These are phyloP conservation scores for Eupithecia vulgata DNA, from an alignment of 2,888 invertebrate species.

Conservation along the genomic window DNA sequence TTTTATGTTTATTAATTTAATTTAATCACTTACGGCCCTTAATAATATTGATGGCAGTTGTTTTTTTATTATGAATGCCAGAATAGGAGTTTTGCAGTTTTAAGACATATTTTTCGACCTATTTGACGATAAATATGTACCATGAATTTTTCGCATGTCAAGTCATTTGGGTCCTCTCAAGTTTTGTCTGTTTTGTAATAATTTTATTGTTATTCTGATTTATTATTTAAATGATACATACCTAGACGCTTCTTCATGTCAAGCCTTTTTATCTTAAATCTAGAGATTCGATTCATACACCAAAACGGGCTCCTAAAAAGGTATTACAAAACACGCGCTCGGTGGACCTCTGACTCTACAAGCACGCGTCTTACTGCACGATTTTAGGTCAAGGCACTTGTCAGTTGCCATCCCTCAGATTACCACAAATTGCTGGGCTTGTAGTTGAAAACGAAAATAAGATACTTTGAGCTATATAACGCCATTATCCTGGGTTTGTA, in stretches of 20 bases:
- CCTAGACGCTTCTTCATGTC: not conserved
- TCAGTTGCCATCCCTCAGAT: conserved; percentile 68
- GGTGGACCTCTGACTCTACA: conserved; percentile 59
- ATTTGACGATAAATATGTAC: not conserved
- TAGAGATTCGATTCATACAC: conserved; percentile 31
- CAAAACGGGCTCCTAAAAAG: conserved; percentile 41
- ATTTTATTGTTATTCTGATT: not conserved
- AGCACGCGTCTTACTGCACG: conserved; percentile 63
- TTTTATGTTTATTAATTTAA: conserved; percentile 9
- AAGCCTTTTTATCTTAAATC: conserved; percentile 17
- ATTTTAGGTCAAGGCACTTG: conserved; percentile 79
- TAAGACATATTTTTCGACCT: not conserved
- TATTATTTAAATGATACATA: not conserved
- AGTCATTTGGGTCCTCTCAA: not conserved
- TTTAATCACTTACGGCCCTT: not conserved
- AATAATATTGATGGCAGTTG: not conserved
- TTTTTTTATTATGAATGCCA: not conserved
- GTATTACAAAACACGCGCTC: conserved; percentile 45
- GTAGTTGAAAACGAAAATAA: conserved; percentile 15
- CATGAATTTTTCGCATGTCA: not conserved
- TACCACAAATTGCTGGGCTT: conserved; percentile 62
- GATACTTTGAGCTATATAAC: conserved; percentile 6
- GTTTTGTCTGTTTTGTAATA: not conserved
- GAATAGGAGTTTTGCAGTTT: not conserved
- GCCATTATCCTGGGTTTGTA: not conserved